Conservation (phyloP, 1,140 invertebrate species). For the Akabosia matsudoensis region DNA sequence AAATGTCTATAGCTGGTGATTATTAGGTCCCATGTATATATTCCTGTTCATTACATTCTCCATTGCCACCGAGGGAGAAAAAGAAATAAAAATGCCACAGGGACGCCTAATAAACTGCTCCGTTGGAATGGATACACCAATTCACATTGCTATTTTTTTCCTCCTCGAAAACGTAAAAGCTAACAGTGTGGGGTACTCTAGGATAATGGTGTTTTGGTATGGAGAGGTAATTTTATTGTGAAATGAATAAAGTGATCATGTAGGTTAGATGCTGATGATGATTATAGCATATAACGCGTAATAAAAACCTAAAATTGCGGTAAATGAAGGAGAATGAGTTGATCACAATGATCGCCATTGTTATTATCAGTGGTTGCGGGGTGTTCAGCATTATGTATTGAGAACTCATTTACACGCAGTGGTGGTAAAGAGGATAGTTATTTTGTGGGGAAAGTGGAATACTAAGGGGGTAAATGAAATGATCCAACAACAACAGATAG, state of each 20-base stretch:
- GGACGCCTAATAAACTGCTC: background rate
- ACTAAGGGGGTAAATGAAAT: background rate
- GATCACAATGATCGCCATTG: background rate
- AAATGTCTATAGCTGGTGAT: too few species aligned
- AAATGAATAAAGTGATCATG: background rate
- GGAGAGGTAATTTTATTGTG: background rate
- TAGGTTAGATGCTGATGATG: too few species aligned
- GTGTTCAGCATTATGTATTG: too few species aligned
- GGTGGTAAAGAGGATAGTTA: background rate
- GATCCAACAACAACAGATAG: too few species aligned
- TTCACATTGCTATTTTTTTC: background rate
- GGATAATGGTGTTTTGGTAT: background rate
- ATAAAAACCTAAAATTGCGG: background rate
- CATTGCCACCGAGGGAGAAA: background rate
- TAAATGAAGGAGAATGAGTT: background rate
- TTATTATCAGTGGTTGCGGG: too few species aligned
- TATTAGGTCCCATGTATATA: too few species aligned
- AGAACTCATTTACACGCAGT: slow-evolving; percentile 5
- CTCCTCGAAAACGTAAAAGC: too few species aligned
- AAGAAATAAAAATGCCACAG: background rate
- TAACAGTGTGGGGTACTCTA: too few species aligned
- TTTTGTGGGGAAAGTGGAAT: too few species aligned
- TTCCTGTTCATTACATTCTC: background rate
- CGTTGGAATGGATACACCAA: background rate
- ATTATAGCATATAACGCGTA: background rate